Base-by-base conservation (phyloP, 2,888 invertebrate genomes). In the Pseudococcus jackbeardsleyi region DNA sequence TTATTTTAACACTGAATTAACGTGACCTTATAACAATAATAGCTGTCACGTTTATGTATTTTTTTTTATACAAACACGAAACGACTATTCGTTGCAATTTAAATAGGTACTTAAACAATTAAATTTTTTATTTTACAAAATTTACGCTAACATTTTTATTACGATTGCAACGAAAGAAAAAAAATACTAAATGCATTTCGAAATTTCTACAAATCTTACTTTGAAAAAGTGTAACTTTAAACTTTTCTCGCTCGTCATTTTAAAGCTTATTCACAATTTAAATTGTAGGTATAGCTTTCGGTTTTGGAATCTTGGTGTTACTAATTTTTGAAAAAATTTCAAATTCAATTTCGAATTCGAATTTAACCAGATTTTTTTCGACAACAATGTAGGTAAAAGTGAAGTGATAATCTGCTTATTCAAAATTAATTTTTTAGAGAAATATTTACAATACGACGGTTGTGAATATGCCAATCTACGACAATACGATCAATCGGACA, bases 1-100 rank as follows among this genome's bases (percentile, higher is more conserved):
- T 59, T 85, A 85, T 54, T 85, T 85, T 64, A 64, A 85, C 54
- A 85, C 50, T 85, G 54, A 39, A 85, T 64, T 85, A 85, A 42
- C 42, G 79, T 46, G 79, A 82, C 79, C 17, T 82, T 46, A 33
- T 33, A 82, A 82, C 39, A 33, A 19, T 82, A 33, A 19, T 82
- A 82, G 46, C 39, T 82, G 42, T 82, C 79, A 46, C 79, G 79
- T 82, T 82, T 46, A 42, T 19, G 33, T 59, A 22, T 46, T 39
- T 82, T 85, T 26, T 64, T 84, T 84, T 50, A 54, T 59, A 84
- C 84, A 84, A n/a, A 54, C 54, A 84, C 84, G 54, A 84, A 84
- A 84, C 54, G 26, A 84, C 54, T 84, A 84, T 84, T 54, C 54
- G 54, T 82, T 82, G 42, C 33, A 46, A 33, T 9, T 82, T 82